Evolutionary conservation across 2,888 invertebrate species (phyloP).

Genomic region (Ryuthela nishihirai): DNA sequence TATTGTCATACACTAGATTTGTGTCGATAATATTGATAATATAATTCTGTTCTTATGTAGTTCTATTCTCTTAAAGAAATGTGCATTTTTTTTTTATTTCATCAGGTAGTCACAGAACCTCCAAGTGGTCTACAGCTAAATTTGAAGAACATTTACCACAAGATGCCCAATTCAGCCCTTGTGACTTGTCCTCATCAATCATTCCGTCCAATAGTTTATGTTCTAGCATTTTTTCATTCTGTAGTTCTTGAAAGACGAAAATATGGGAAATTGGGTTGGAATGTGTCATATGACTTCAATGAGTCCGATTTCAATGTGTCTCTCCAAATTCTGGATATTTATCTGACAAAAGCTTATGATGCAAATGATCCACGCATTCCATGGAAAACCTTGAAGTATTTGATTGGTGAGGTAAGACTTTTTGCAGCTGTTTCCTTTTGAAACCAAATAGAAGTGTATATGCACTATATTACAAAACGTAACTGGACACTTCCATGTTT

Average conservation of each 20-base stretch:
- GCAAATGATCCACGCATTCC: constrained; percentile 66
- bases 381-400: constrained; percentile 85
- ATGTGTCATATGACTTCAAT: constrained; percentile 88
- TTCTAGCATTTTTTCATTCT: constrained; percentile 88
- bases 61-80: no score
- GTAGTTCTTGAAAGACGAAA: constrained; percentile 86
- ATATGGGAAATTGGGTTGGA: constrained; percentile 93
- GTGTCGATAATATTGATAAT: no score
- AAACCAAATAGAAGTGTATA: no score
- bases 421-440: no score
- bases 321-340: constrained; percentile 76
- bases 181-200: constrained; percentile 68
- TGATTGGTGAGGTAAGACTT: constrained; percentile 81
- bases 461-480: no score
- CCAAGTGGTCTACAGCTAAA: constrained; percentile 87
- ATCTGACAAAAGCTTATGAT: constrained; percentile 61
- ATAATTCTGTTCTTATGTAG: no score
- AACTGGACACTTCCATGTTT: no score
- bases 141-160: constrained; percentile 80
- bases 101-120: constrained; percentile 87
- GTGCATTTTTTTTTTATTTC: no score
- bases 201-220: constrained; percentile 79
- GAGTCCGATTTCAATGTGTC: constrained; percentile 87
- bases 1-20: no score
- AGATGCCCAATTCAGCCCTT: constrained; percentile 69